Conservation (phyloP, 2,797 vertebrate genomes). For the Sciurus carolinensis region DNA sequence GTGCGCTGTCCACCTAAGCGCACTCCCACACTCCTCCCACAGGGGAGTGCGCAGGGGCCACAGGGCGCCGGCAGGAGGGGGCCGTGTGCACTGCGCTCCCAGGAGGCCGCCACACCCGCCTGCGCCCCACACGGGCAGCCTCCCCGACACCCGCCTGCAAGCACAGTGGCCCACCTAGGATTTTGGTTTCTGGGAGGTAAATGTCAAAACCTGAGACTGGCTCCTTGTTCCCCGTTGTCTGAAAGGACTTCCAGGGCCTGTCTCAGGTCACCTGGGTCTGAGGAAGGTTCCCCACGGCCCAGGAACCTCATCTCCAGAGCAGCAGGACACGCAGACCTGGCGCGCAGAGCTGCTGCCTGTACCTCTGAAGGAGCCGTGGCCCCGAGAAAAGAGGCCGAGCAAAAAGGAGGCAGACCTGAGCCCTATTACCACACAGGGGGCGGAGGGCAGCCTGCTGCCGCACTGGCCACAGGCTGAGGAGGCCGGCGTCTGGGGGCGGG, state of each 20-base stretch:
- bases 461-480: background rate
- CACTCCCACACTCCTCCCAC: too few relatives aligned
- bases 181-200: background rate
- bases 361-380: background rate
- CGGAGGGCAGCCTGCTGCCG: background rate
- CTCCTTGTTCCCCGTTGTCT: background rate
- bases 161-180: background rate
- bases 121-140: too few relatives aligned
- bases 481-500: too few relatives aligned
- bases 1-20: background rate
- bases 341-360: background rate
- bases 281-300: too few relatives aligned
- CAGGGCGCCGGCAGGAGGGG: background rate
- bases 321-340: background rate
- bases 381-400: too few relatives aligned
- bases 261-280: too few relatives aligned
- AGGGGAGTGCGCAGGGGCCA: background rate
- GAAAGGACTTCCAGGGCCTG: background rate
- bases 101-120: too few relatives aligned
- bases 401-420: too few relatives aligned
- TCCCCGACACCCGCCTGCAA: too few relatives aligned
- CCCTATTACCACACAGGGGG: background rate
- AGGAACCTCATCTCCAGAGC: background rate
- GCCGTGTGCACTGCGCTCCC: too few relatives aligned
- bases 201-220: background rate